Conservation (phyloP, 2,113 vertebrate genomes). For the Myocastor coypus region DNA sequence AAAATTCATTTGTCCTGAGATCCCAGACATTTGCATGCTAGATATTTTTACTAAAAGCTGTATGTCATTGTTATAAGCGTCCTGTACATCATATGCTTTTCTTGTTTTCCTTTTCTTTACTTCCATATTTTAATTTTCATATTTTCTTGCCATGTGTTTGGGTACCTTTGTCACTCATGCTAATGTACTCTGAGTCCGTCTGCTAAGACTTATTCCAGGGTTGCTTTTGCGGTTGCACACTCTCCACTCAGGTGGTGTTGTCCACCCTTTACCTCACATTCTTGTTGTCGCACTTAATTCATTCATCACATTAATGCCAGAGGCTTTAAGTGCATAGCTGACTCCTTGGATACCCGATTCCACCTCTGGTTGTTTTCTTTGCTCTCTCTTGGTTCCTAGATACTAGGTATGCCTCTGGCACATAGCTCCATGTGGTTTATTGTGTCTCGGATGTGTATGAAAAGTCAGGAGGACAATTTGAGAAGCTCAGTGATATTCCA, state of each 20-base stretch:
- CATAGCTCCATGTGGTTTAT: background rate
- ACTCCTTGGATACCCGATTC: background rate
- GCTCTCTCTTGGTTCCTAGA: background rate
- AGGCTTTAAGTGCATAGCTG: background rate
- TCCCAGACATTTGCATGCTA: background rate
- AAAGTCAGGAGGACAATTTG: slow-evolving; percentile 16
- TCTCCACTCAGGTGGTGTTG: background rate
- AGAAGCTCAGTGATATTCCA: background rate
- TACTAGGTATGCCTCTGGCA: background rate
- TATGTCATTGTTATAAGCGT: background rate
- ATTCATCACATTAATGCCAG: background rate
- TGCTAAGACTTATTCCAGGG: background rate
- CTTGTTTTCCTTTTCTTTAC: background rate
- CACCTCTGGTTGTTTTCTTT: background rate
- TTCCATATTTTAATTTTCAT: slow-evolving; percentile 4
- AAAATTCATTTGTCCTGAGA: background rate
- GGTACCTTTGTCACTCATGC: background rate
- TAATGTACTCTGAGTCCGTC: background rate
- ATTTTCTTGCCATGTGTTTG: background rate
- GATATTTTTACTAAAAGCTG: background rate
- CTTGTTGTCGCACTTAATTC: background rate
- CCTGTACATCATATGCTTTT: background rate
- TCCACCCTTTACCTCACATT: background rate
- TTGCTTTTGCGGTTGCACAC: background rate
- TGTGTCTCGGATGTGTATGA: background rate